Evolutionary conservation across 2,797 vertebrate genomes (phyloP).

Genomic region (Chrysocyon brachyurus): DNA sequence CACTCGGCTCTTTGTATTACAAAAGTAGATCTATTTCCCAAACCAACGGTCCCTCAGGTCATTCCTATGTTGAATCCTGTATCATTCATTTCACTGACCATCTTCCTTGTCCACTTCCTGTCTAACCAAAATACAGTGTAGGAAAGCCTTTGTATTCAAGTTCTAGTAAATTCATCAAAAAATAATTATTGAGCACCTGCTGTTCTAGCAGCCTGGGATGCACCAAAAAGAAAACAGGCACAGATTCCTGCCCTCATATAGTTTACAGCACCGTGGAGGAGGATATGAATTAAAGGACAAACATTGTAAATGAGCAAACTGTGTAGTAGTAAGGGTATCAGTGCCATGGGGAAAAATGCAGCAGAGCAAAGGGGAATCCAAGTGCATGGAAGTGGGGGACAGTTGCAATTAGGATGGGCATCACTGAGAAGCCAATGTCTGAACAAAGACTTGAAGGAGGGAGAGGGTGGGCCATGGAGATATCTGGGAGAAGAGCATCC

Average conservation of each 20-base stretch:
- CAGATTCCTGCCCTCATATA: neutral
- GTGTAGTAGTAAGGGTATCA: neutral
- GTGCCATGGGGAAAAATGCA: neutral
- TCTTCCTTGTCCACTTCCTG: neutral
- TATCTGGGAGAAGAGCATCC: neutral
- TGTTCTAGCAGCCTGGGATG: neutral
- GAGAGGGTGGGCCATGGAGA: neutral
- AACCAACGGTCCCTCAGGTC: neutral
- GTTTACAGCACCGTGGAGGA: neutral
- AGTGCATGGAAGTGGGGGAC: neutral
- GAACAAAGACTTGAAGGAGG: neutral
- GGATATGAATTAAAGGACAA: neutral
- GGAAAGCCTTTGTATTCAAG: neutral
- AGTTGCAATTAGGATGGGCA: neutral
- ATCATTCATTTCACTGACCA: neutral
- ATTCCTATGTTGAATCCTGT: neutral
- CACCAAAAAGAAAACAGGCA: neutral
- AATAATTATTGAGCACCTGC: neutral
- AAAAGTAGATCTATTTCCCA: neutral
- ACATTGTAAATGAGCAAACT: neutral
- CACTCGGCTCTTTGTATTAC: neutral
- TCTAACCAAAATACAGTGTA: neutral
- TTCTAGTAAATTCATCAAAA: neutral
- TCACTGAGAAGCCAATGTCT: neutral
- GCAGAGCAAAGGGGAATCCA: neutral